Percentiles rank a stretch among this genome's conserved stretches.
phyloP scores from a whole-genome alignment of 2,797 vertebrate genomes.

The Rhadinocentrus ornatus region DNA sequence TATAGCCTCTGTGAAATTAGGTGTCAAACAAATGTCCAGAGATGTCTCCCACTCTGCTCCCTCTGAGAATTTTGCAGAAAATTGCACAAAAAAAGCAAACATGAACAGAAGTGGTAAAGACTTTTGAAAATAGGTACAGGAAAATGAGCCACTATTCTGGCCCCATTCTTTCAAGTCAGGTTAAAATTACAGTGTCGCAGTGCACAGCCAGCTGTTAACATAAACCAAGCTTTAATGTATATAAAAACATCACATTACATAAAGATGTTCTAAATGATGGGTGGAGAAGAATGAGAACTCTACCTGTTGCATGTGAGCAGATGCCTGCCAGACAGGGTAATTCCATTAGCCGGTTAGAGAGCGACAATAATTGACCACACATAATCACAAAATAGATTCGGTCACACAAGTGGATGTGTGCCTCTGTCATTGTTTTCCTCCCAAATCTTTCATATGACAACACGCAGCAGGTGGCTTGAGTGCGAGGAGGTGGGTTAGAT shows the following conservation, averaged over 20 bases:
- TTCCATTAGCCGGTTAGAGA: constrained; percentile 53
- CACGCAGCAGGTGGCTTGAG: constrained; percentile 76
- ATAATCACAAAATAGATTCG: constrained; percentile 45
- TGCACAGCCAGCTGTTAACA: constrained; percentile 57
- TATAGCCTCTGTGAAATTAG: constrained; percentile 59
- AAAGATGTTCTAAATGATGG: constrained; percentile 43
- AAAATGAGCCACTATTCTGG: constrained; percentile 28
- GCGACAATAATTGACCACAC: constrained; percentile 38
- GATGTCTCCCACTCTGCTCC: constrained; percentile 43
- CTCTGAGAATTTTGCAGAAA: constrained; percentile 47
- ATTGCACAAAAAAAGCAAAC: constrained; percentile 41
- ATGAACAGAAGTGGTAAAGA: constrained; percentile 29
- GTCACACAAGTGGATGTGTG: constrained; percentile 55
- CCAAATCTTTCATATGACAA: constrained; percentile 49
- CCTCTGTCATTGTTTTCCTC: constrained; percentile 37
- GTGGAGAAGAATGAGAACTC: constrained; percentile 47
- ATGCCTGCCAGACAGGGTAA: constrained; percentile 55
- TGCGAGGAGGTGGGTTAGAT: constrained; percentile 14
- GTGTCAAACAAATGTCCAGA: constrained; percentile 52
- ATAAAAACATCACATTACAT: constrained; percentile 20
- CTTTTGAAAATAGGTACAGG: constrained; percentile 40
- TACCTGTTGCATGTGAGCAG: constrained; percentile 83
- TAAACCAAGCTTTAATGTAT: constrained; percentile 31
- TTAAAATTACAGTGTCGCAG: constrained; percentile 63
- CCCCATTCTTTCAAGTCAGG: constrained; percentile 41